Evolutionary conservation across 2,797 vertebrate species (phyloP).

Genomic region (Artibeus lituratus): DNA sequence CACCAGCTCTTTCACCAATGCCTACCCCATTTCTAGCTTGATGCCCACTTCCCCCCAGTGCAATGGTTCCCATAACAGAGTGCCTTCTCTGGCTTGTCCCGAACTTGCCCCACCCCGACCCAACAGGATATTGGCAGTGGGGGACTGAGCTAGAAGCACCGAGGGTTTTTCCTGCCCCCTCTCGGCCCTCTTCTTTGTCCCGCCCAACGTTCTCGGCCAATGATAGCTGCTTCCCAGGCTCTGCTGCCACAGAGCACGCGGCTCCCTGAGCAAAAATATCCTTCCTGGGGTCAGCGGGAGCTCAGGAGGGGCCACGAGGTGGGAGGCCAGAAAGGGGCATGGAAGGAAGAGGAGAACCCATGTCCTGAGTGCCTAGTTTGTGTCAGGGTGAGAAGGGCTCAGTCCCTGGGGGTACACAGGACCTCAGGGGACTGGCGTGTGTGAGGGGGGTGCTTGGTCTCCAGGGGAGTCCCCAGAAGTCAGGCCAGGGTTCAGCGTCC

Average conservation of each 20-base stretch:
- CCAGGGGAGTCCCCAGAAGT: neutral
- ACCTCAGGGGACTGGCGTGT: neutral
- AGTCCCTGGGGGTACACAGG: neutral
- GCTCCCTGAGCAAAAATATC: neutral
- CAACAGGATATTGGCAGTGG: neutral
- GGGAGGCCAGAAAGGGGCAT: neutral
- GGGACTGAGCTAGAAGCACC: neutral
- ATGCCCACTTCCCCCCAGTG: accelerated
- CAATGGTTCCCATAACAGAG: accelerated
- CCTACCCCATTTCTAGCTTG: neutral
- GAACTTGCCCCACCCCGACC: neutral
- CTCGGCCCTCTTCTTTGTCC: neutral
- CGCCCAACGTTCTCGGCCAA: neutral
- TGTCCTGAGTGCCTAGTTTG: neutral
- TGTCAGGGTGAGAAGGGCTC: neutral
- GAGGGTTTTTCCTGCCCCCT: neutral
- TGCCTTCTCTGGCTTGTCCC: neutral
- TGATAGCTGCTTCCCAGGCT: neutral
- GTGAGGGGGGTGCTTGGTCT: no score
- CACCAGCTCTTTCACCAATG: accelerated
- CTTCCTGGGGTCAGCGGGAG: neutral
- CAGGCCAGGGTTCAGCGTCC: neutral
- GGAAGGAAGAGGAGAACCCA: neutral
- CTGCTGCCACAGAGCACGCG: accelerated
- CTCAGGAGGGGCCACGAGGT: neutral